Conservation (phyloP, 2,113 vertebrate genomes). For the Setophaga kirtlandii region DNA sequence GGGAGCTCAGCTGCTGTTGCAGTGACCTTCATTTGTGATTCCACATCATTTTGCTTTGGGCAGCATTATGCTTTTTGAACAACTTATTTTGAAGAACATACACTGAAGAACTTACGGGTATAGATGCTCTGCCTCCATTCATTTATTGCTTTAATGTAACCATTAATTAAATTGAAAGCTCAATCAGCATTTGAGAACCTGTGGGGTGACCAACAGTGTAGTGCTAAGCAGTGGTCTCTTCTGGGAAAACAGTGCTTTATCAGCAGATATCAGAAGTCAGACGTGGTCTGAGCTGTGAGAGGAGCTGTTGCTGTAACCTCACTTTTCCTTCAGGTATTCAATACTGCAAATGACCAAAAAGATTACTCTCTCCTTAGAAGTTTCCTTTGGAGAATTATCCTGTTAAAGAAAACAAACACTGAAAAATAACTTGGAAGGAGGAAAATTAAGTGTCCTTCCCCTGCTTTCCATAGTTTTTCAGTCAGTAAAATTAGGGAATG, state of each 20-base stretch:
- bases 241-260: neutral
- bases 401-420: neutral
- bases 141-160: neutral
- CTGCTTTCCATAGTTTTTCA: neutral
- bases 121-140: neutral
- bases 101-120: fast-evolving
- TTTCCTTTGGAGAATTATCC: neutral
- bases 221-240: neutral
- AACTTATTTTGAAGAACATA: neutral
- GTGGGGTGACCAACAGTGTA: neutral
- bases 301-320: neutral
- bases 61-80: neutral
- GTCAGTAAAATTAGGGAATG: neutral
- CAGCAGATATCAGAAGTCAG: neutral
- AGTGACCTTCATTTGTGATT: neutral
- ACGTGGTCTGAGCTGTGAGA: neutral
- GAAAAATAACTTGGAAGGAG: neutral
- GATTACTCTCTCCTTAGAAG: neutral
- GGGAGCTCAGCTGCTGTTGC: neutral
- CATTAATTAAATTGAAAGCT: neutral
- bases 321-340: neutral
- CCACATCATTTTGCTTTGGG: neutral
- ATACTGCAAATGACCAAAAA: neutral
- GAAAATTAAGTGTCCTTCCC: neutral
- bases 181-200: neutral